Conservation (phyloP, 1,140 invertebrate genomes). For the Drosophila ambigua region DNA sequence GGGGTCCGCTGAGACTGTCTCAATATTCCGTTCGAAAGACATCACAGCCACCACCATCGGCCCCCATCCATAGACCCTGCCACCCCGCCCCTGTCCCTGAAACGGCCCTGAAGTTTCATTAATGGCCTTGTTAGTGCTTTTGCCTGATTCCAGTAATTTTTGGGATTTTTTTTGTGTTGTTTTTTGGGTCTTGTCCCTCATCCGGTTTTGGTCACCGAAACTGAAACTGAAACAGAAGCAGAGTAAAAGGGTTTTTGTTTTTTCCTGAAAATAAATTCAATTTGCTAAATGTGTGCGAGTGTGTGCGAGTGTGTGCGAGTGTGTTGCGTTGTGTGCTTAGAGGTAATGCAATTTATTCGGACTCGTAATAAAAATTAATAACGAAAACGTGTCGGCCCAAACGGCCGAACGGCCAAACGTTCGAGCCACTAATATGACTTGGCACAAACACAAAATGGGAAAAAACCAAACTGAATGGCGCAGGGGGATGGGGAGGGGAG, state of each 20-base stretch:
- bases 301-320: slow-evolving; percentile 51
- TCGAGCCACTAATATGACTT: slow-evolving; percentile 72
- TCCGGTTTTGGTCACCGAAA: slow-evolving; percentile 5
- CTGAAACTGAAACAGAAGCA: neutral
- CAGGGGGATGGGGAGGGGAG: neutral
- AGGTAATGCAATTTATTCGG: slow-evolving; percentile 75
- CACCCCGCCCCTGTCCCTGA: no score
- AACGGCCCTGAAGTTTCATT: slow-evolving; percentile 2
- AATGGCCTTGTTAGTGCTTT: slow-evolving; percentile 44
- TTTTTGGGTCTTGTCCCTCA: no score
- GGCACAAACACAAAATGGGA: slow-evolving; percentile 57
- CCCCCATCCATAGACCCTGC: neutral
- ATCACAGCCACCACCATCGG: neutral
- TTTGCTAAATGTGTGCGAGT: slow-evolving; percentile 63
- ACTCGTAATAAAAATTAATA: slow-evolving; percentile 81
- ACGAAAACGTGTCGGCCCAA: slow-evolving; percentile 72
- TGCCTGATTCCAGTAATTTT: slow-evolving; percentile 7
- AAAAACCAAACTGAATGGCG: slow-evolving; percentile 8
- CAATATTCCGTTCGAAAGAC: slow-evolving; percentile 30
- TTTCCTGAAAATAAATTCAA: slow-evolving; percentile 58
- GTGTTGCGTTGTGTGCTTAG: slow-evolving; percentile 4
- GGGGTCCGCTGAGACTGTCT: slow-evolving; percentile 32
- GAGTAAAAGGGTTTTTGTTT: slow-evolving; percentile 32
- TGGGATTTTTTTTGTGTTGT: slow-evolving; percentile 2
- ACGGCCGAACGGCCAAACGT: slow-evolving; percentile 20